Evolutionary conservation across 2,113 vertebrate genomes (phyloP).

Genomic region (Bucco capensis): DNA sequence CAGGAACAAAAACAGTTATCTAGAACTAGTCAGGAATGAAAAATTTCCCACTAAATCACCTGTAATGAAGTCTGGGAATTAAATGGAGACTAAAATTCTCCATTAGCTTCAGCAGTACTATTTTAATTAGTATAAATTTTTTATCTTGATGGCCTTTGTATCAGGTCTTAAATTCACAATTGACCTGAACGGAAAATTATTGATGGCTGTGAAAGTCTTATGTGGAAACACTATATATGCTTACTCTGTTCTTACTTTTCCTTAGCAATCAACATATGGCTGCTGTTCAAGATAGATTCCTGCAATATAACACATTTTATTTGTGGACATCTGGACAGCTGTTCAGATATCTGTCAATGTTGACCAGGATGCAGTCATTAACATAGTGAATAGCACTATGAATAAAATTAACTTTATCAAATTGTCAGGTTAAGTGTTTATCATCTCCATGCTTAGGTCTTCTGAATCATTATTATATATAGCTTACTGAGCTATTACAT

Average conservation of each 20-base stretch:
- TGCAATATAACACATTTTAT: neutral
- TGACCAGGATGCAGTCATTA: neutral
- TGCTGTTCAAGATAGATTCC: neutral
- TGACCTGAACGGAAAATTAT: neutral
- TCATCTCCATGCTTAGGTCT: neutral
- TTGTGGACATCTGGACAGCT: neutral
- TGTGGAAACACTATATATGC: neutral
- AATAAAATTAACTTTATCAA: neutral
- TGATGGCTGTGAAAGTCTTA: neutral
- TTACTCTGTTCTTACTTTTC: neutral
- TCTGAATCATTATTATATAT: neutral
- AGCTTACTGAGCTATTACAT: neutral
- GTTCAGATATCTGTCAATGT: neutral
- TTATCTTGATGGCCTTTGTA: neutral
- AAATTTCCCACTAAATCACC: constrained; percentile 1
- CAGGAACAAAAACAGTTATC: neutral
- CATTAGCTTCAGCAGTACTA: neutral
- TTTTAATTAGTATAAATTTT: neutral
- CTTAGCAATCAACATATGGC: neutral
- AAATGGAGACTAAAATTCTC: neutral
- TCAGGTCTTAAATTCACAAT: neutral
- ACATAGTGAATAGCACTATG: neutral
- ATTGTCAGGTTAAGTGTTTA: neutral
- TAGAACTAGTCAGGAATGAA: neutral
- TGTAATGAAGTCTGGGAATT: neutral